Percentiles rank a stretch among this genome's conserved stretches.
Conservation (phyloP, 2,888 invertebrate species). For the Fabriciana adippe region DNA sequence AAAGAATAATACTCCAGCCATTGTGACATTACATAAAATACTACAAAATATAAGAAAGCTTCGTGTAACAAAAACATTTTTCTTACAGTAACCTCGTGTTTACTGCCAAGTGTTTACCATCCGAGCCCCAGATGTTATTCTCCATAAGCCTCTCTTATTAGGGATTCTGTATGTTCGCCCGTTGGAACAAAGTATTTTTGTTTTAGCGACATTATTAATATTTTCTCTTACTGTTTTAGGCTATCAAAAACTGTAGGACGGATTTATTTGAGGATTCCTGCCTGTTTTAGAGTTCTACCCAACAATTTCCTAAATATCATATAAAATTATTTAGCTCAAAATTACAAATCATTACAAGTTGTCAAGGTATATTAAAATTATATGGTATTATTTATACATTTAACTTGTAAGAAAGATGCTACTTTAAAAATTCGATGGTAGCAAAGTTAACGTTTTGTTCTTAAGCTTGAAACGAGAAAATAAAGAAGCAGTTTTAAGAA, state of each 20-base stretch:
- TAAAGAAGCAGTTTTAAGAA: too few species aligned
- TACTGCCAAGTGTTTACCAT: constrained; percentile 76
- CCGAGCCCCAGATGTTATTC: constrained; percentile 78
- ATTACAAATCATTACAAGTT: too few species aligned
- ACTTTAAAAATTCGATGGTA: too few species aligned
- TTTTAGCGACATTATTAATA: constrained; percentile 70
- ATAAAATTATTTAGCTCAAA: not conserved
- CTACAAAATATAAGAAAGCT: constrained; percentile 49
- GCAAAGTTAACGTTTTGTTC: too few species aligned
- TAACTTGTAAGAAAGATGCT: too few species aligned
- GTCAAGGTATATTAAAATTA: too few species aligned
- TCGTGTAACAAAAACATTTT: constrained; percentile 76
- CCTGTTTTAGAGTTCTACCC: not conserved
- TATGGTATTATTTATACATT: too few species aligned
- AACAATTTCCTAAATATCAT: not conserved
- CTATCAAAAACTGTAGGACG: constrained; percentile 19
- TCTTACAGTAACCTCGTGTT: constrained; percentile 73
- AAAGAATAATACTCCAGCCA: constrained; percentile 16
- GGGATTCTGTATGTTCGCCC: constrained; percentile 72
- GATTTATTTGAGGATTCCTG: constrained; percentile 6
- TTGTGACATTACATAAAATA: constrained; percentile 24
- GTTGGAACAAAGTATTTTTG: constrained; percentile 63
- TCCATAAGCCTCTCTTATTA: constrained; percentile 79
- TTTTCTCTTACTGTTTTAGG: constrained; percentile 46
- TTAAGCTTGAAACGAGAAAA: too few species aligned